Percentiles rank a stretch among this genome's conserved stretches.
phyloP scores from a whole-genome alignment of 1,140 invertebrate genomes.

The Caenorhabditis remanei region DNA sequence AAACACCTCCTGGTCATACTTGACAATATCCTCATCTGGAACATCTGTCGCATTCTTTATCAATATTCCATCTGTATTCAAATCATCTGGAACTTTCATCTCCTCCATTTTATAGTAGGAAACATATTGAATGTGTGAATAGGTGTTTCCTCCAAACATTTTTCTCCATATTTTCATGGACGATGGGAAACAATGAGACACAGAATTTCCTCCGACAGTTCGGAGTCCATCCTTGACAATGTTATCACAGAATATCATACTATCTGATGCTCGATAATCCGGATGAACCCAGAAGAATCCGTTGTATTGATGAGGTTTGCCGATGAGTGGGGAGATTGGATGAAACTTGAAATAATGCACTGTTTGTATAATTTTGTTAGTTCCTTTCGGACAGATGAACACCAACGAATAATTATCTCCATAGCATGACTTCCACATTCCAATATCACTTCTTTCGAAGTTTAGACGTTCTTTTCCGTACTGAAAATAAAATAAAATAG shows the following conservation, averaged over 20 bases:
- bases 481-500: background rate
- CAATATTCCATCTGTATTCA: background rate
- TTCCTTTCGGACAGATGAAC: background rate
- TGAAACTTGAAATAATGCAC: background rate
- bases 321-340: background rate
- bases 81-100: background rate
- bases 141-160: background rate
- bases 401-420: background rate
- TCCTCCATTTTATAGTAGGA: constrained; percentile 2
- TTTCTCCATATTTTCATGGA: background rate
- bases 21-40: constrained; percentile 26
- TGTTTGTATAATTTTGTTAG: background rate
- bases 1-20: constrained; percentile 1
- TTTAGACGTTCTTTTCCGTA: constrained; percentile 11
- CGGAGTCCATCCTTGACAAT: background rate
- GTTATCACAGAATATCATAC: background rate
- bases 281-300: constrained; percentile 21
- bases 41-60: constrained; percentile 1
- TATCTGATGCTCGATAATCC: background rate
- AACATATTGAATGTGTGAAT: background rate
- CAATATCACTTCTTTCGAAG: background rate
- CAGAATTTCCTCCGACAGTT: background rate
- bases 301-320: background rate
- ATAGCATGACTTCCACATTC: background rate
- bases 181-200: background rate